These are phyloP conservation scores for Cyrtorhinus lividipennis DNA, from an alignment of 1,140 invertebrate genomes.

Conservation along the genomic window DNA sequence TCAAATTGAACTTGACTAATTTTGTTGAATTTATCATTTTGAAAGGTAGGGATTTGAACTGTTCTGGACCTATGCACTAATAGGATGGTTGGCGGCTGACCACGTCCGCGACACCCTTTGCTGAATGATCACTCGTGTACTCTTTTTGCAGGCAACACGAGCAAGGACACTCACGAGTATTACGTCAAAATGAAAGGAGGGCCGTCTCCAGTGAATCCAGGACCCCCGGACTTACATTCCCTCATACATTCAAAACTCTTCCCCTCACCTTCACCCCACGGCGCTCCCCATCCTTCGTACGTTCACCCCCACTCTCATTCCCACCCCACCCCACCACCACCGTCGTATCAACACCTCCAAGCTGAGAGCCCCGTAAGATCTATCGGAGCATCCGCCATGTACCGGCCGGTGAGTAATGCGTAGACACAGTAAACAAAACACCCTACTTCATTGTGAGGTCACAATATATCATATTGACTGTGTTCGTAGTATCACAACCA, in stretches of 20 bases:
- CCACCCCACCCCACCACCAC: conserved; percentile 36
- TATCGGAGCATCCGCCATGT: neutral
- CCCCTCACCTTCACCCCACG: conserved; percentile 30
- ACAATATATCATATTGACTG: neutral
- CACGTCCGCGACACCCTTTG: too few relatives aligned
- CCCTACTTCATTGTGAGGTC: too few relatives aligned
- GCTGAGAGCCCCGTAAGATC: conserved; percentile 21
- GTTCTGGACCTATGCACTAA: too few relatives aligned
- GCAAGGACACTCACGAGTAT: conserved; percentile 27
- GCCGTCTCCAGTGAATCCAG: neutral
- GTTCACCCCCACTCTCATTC: conserved; percentile 33
- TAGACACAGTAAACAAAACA: too few relatives aligned
- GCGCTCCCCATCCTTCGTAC: conserved; percentile 32
- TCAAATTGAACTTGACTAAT: too few relatives aligned
- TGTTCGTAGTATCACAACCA: conserved; percentile 37
- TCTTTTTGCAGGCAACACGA: conserved; percentile 16
- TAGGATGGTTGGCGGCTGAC: too few relatives aligned
- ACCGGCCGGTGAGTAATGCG: conserved; percentile 11
- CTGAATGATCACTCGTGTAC: too few relatives aligned
- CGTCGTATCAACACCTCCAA: conserved; percentile 30
- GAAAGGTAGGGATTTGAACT: too few relatives aligned
- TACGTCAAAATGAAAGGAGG: conserved; percentile 25
- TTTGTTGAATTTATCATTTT: too few relatives aligned
- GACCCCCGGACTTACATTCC: conserved; percentile 35
- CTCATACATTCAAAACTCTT: conserved; percentile 56